Percentiles rank a stretch among this genome's conserved stretches.
Evolutionary conservation across 2,888 invertebrate genomes (phyloP).

Genomic region (Diaprepes abbreviatus): DNA sequence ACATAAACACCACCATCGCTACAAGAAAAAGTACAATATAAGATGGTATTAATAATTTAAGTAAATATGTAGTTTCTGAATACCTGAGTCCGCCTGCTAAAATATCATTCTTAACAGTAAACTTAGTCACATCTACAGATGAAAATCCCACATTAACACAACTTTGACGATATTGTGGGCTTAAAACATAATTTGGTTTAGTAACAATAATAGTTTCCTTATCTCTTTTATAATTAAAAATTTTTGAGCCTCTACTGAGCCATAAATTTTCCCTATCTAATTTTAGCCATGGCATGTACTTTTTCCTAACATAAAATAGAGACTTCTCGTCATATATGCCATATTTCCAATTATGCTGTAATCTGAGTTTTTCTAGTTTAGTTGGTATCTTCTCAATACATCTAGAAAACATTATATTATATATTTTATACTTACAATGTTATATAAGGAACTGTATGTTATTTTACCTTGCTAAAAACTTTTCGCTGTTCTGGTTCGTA

Average conservation of each 20-base stretch:
- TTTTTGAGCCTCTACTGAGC: slow-evolving; percentile 69
- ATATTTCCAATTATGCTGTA: slow-evolving; percentile 72
- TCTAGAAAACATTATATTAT: slow-evolving; percentile 37
- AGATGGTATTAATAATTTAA: too few relatives aligned
- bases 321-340: slow-evolving; percentile 69
- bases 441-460: not conserved
- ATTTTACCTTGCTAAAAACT: slow-evolving; percentile 50
- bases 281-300: slow-evolving; percentile 71
- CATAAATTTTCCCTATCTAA: slow-evolving; percentile 70
- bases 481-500: slow-evolving; percentile 51
- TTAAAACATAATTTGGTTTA: slow-evolving; percentile 49
- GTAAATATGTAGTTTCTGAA: not conserved
- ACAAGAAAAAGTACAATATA: slow-evolving; percentile 8
- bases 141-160: slow-evolving; percentile 51
- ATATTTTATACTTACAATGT: too few relatives aligned
- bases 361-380: slow-evolving; percentile 49
- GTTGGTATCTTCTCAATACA: slow-evolving; percentile 46
- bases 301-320: slow-evolving; percentile 64
- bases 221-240: slow-evolving; percentile 62
- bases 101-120: slow-evolving; percentile 64
- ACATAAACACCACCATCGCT: slow-evolving; percentile 49
- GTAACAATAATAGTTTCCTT: slow-evolving; percentile 51
- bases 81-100: slow-evolving; percentile 68
- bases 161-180: slow-evolving; percentile 41
- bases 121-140: slow-evolving; percentile 67